Evolutionary conservation across 2,888 invertebrate species (phyloP), one percentile per base, ranked within the genome.

Genomic region (Perdita meconis): DNA sequence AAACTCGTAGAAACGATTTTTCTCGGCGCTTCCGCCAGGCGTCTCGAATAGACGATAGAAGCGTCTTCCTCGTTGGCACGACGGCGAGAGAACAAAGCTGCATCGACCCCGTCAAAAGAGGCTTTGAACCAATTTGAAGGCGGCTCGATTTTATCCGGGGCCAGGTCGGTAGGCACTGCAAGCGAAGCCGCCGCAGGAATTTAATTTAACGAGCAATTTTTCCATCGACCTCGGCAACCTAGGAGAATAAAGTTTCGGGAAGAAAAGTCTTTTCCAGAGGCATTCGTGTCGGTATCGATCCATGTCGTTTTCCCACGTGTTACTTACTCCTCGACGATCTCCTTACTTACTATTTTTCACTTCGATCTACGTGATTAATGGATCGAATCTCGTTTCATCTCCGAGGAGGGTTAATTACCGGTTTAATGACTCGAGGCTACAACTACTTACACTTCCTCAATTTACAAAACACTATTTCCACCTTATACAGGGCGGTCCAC

Each of bases 141-240:
- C 36, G 42, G 71, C 56, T 42, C 50, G 63, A 50, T 74, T 74
- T 74, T 74, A 74, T 74, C 36, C 56, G 16, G 6, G 26, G 63
- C 22, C 56, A 16, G 36, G 8, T 36, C 42, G 63, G 16, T 61
- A 60, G 61, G 60, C 56, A 57, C 26, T 42, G 76, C 38, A 61
- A 30, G 55, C 50, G 22, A 10, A 36, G 38, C 66, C 66, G 56
- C 60, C 61, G 61, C 51, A 76, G 66, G 61, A 76, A 76, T 76
- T 76, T 76, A 66, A 76, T 76, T 76, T 73, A 66, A 76, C 74
- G 66, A 73, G 66, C 66, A 73, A 76, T 73, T 76, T 73, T 73
- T 76, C 66, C 55, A 73, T 61, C 76, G 51, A 34, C 34, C 61
- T 74, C 66, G 36, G 42, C 56, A 66, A 61, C 66, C 26, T n/a